These are phyloP conservation scores for Microctenopoma stevenorrisi DNA, from an alignment of 2,797 vertebrate genomes.

Conservation along the genomic window DNA sequence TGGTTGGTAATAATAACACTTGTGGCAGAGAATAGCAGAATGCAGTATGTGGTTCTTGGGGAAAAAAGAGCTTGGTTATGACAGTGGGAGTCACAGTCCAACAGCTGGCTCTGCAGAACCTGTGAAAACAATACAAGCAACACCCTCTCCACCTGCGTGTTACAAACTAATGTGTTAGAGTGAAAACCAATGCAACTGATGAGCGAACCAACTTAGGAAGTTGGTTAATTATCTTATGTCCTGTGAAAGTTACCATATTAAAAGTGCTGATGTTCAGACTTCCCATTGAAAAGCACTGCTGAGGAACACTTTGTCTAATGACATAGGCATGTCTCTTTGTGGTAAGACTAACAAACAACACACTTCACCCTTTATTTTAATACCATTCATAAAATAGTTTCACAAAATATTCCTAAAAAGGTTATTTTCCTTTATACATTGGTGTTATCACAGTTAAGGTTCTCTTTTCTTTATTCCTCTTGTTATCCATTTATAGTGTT, in stretches of 20 bases:
- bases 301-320: background rate
- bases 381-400: too few relatives aligned
- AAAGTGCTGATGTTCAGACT: background rate
- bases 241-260: background rate
- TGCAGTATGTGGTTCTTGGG: background rate
- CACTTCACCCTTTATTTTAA: background rate
- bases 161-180: constrained; percentile 7
- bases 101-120: constrained; percentile 16
- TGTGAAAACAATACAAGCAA: constrained; percentile 10
- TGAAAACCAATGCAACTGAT: background rate
- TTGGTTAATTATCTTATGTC: background rate
- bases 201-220: too few relatives aligned
- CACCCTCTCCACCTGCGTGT: constrained; percentile 10
- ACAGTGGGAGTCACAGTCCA: constrained; percentile 9
- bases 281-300: background rate
- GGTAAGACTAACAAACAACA: too few relatives aligned
- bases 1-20: background rate
- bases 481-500: too few relatives aligned
- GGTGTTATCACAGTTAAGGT: too few relatives aligned
- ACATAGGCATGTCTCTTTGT: background rate
- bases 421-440: too few relatives aligned
- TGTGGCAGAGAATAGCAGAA: background rate
- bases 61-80: background rate
- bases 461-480: too few relatives aligned
- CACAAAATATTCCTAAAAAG: too few relatives aligned